Percentiles rank a stretch among this genome's conserved stretches.
Conservation (phyloP, 2,888 invertebrate species). For the Atethmia centrago region DNA sequence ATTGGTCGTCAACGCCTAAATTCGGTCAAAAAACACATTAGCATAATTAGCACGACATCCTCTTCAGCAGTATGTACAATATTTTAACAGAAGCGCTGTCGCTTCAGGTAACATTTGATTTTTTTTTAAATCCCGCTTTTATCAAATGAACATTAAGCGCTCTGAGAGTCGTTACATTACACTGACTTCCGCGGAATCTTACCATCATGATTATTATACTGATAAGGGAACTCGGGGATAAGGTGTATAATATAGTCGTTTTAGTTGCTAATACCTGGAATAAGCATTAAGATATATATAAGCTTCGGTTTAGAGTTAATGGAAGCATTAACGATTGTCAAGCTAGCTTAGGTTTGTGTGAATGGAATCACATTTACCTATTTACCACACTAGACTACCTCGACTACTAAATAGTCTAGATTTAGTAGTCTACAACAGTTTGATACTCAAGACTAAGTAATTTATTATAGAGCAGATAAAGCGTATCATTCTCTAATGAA, state of each 20-base stretch:
- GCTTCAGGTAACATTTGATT: conserved; percentile 61
- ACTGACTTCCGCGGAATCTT: conserved; percentile 38
- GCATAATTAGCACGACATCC: conserved; percentile 2
- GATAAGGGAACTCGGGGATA: conserved; percentile 22
- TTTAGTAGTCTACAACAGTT: neutral
- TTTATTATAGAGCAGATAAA: conserved; percentile 1
- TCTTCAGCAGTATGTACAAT: conserved; percentile 39
- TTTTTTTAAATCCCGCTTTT: conserved; percentile 61
- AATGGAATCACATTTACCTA: conserved; percentile 12
- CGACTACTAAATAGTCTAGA: neutral
- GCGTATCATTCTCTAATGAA: no score
- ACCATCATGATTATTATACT: conserved; percentile 46
- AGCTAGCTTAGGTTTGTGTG: neutral
- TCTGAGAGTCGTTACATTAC: conserved; percentile 45
- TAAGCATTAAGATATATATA: conserved; percentile 24
- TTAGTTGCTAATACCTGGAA: conserved; percentile 28
- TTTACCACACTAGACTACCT: neutral
- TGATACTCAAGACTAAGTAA: neutral
- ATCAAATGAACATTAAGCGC: conserved; percentile 61
- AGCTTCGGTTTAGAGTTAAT: conserved; percentile 34
- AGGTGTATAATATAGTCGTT: conserved; percentile 34
- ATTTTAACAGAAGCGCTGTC: conserved; percentile 45
- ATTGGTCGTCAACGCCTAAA: no score
- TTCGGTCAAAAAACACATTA: neutral
- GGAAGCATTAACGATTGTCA: conserved; percentile 5